Percentiles rank a stretch among this genome's conserved stretches.
Evolutionary conservation across 2,113 vertebrate species (phyloP).

Genomic region (Melanocharis versteri): DNA sequence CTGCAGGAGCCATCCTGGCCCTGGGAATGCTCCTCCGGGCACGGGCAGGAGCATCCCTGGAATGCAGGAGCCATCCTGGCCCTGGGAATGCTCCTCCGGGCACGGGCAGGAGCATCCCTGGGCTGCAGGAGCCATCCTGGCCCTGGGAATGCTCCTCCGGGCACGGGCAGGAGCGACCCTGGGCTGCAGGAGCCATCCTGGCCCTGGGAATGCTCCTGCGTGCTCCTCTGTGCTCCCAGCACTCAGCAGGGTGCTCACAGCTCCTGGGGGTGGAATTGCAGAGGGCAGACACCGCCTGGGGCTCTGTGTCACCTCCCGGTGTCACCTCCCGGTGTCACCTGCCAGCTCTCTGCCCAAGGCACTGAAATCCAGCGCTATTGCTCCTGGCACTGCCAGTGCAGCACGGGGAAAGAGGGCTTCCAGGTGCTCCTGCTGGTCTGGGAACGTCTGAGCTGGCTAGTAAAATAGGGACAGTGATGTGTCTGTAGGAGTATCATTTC

Average conservation of each 20-base stretch:
- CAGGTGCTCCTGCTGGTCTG: background rate
- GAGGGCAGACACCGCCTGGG: background rate
- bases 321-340: background rate
- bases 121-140: background rate
- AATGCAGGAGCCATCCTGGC: background rate
- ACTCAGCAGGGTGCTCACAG: background rate
- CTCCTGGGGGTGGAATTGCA: background rate
- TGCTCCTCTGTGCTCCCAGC: background rate
- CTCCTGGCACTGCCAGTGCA: background rate
- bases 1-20: background rate
- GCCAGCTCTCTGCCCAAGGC: background rate
- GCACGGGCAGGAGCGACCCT: too few relatives aligned
- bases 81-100: background rate
- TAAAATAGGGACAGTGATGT: accelerated
- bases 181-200: too few relatives aligned
- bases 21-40: background rate
- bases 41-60: background rate
- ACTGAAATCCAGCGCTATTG: background rate
- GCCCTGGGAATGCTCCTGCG: background rate
- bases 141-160: background rate
- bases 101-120: background rate
- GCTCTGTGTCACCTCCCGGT: background rate
- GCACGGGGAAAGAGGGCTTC: too few relatives aligned
- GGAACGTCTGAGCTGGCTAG: background rate
- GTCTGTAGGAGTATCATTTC: background rate